These are phyloP conservation scores for Vanessa cardui DNA, from an alignment of 2,888 invertebrate genomes.

Conservation along the genomic window DNA sequence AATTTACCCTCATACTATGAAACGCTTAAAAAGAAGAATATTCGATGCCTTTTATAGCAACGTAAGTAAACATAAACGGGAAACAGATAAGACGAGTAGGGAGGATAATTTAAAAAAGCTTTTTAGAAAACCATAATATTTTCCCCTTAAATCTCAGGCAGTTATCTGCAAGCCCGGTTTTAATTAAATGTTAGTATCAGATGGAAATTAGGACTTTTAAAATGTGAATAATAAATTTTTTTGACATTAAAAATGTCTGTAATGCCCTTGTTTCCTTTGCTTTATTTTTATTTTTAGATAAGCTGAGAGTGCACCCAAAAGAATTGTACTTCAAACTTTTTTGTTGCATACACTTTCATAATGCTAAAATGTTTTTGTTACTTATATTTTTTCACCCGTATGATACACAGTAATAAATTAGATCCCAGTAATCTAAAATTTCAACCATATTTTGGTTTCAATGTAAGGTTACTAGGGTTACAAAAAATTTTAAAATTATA, in stretches of 20 bases:
- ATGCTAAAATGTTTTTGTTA: no score
- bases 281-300: conserved; percentile 1
- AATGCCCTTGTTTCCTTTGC: not conserved
- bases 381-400: no score
- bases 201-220: conserved; percentile 39
- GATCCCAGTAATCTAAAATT: no score
- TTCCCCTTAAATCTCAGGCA: conserved; percentile 44
- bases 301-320: not conserved
- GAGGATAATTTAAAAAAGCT: conserved; percentile 51
- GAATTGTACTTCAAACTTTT: not conserved
- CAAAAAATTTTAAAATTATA: no score
- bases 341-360: no score
- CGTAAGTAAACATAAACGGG: conserved; percentile 9
- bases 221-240: conserved; percentile 34
- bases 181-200: conserved; percentile 68
- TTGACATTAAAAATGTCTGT: conserved; percentile 6
- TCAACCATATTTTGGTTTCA: no score
- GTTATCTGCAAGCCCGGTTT: conserved; percentile 59
- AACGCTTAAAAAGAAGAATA: not conserved
- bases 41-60: not conserved
- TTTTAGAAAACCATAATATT: conserved; percentile 52
- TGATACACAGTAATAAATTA: no score
- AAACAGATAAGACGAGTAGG: conserved; percentile 49
- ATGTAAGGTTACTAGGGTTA: no score
- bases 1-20: no score